phyloP scores from a whole-genome alignment of 2,797 vertebrate genomes.

The Phataginus tetradactyla region DNA sequence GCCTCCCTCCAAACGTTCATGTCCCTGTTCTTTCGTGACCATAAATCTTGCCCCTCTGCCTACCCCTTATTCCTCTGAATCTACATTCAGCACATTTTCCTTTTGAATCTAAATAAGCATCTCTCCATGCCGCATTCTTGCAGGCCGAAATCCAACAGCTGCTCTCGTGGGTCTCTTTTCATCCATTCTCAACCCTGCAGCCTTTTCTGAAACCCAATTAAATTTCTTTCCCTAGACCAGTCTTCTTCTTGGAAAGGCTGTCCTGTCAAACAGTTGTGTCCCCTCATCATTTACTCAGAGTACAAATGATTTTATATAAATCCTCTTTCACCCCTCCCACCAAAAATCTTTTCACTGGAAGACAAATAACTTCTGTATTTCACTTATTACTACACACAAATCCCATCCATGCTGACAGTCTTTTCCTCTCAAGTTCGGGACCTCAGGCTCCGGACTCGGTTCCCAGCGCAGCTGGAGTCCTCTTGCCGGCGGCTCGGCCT shows the following conservation, averaged over 20 bases:
- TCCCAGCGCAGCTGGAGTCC: fast-evolving
- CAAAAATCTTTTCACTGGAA: not conserved
- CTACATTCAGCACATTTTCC: too few species aligned
- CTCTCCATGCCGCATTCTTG: not conserved
- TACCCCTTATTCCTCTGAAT: not conserved
- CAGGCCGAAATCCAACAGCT: not conserved
- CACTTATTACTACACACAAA: too few species aligned
- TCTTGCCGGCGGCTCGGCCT: fast-evolving
- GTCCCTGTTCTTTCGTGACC: fast-evolving
- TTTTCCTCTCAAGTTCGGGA: not conserved
- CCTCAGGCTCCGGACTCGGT: not conserved
- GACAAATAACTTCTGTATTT: not conserved
- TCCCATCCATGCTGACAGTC: too few species aligned
- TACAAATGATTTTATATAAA: not conserved
- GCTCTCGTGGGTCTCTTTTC: not conserved
- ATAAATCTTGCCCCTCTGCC: fast-evolving
- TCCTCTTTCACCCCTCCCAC: too few species aligned
- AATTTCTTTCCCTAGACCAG: not conserved
- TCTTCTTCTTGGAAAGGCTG: not conserved
- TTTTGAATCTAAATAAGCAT: fast-evolving
- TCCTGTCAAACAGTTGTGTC: not conserved
- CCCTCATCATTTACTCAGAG: not conserved
- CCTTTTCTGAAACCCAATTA: not conserved
- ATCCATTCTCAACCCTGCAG: not conserved
- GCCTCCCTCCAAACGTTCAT: fast-evolving